These are phyloP conservation scores for Nematopogon swammerdamellus DNA, from an alignment of 2,888 invertebrate species.

Conservation along the genomic window DNA sequence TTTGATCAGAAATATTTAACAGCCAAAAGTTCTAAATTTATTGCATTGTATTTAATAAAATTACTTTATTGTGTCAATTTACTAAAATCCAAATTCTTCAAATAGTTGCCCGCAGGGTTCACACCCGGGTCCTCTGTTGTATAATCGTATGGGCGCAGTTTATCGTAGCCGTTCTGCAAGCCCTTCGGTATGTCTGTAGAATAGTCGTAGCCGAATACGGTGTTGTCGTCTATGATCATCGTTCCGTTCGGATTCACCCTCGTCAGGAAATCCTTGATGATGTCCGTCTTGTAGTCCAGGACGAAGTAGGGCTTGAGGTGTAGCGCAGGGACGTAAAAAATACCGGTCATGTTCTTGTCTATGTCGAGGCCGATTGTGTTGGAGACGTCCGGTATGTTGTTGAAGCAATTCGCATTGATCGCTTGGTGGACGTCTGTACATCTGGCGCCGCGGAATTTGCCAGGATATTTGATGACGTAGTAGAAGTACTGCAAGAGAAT, in stretches of 20 bases:
- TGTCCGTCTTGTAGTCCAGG: neutral
- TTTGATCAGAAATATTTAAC: no score
- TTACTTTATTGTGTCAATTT: no score
- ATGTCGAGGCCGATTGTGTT: neutral
- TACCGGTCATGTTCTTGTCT: neutral
- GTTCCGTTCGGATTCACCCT: neutral
- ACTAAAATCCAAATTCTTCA: no score
- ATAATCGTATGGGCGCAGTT: neutral
- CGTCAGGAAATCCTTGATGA: neutral
- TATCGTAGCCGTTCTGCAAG: neutral
- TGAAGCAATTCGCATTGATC: neutral
- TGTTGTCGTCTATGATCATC: neutral
- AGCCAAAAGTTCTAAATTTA: no score
- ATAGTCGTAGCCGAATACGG: neutral
- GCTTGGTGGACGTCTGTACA: neutral
- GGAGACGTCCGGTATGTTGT: neutral
- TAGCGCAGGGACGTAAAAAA: neutral
- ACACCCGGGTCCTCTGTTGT: neutral
- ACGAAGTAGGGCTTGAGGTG: neutral
- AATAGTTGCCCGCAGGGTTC: no score
- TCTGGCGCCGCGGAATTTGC: neutral
- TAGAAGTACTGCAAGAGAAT: neutral
- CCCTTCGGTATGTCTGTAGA: neutral
- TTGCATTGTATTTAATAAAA: no score
- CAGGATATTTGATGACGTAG: neutral